These are phyloP conservation scores for Pocillopora grandis DNA, from an alignment of 92 coral and sea anemone genomes.

Conservation along the genomic window DNA sequence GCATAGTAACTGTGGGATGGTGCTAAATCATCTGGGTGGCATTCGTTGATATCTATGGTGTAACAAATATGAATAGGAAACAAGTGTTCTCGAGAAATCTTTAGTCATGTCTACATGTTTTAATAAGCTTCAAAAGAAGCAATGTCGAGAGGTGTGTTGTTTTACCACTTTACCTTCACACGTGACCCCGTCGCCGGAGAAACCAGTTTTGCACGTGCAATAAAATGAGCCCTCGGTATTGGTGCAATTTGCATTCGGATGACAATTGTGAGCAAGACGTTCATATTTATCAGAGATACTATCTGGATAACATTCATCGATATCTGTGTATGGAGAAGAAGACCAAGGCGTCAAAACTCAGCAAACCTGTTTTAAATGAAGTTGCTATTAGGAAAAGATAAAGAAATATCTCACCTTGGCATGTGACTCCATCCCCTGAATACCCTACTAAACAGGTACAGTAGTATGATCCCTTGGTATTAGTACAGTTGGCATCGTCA, in stretches of 20 bases:
- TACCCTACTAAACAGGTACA: slow-evolving; percentile 68
- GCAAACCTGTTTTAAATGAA: too few species aligned
- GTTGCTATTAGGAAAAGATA: too few species aligned
- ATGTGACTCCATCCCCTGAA: slow-evolving; percentile 69
- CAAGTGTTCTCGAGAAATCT: not conserved
- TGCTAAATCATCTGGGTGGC: slow-evolving; percentile 50
- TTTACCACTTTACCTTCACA: slow-evolving; percentile 45
- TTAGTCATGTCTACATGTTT: not conserved
- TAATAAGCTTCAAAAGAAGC: too few species aligned
- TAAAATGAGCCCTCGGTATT: slow-evolving; percentile 92
- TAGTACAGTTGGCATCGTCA: slow-evolving; percentile 72
- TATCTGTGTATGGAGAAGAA: slow-evolving; percentile 12
- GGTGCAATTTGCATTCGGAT: slow-evolving; percentile 79
- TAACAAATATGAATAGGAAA: not conserved
- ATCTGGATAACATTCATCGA: slow-evolving; percentile 31
- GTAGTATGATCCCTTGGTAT: slow-evolving; percentile 73
- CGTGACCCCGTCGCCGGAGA: slow-evolving; percentile 86
- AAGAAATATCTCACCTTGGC: too few species aligned
- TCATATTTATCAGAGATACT: slow-evolving; percentile 11
- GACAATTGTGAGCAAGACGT: slow-evolving; percentile 75
- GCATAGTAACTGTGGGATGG: slow-evolving; percentile 50
- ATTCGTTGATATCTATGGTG: slow-evolving; percentile 55
- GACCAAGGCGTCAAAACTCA: too few species aligned
- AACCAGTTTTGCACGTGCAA: slow-evolving; percentile 89
- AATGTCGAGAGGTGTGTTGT: too few species aligned